Evolutionary conservation across 2,113 vertebrate genomes (phyloP).

Genomic region (Seriola quinqueradiata): DNA sequence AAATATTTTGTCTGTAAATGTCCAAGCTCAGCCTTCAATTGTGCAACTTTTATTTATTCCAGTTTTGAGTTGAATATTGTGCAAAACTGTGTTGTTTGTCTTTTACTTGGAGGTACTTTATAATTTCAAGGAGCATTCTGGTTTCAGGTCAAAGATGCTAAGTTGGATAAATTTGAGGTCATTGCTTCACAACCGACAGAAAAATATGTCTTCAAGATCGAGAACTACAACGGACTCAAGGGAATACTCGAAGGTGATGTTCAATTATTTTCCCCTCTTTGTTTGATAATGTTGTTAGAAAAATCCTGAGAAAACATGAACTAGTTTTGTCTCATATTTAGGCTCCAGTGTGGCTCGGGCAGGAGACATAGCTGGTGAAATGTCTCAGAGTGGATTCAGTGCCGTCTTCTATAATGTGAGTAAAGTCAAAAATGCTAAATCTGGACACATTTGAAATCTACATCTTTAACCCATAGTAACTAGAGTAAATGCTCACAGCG

Average conservation of each 20-base stretch:
- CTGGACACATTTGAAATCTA: not conserved
- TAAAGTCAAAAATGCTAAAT: not conserved
- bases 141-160: constrained; percentile 47
- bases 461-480: not conserved
- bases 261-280: not conserved
- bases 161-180: accelerated
- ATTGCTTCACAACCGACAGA: constrained; percentile 75
- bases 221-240: constrained; percentile 75
- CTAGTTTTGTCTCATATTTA: constrained; percentile 8
- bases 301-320: not conserved
- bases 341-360: constrained; percentile 53
- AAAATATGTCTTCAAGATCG: constrained; percentile 68
- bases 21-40: not conserved
- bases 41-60: too few relatives aligned
- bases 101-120: not conserved
- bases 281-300: constrained; percentile 54
- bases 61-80: too few relatives aligned
- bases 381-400: constrained; percentile 80
- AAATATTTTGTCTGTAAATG: not conserved
- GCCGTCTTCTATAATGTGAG: constrained; percentile 58
- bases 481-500: not conserved
- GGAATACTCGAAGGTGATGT: constrained; percentile 82
- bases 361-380: constrained; percentile 56
- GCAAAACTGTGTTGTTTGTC: not conserved
- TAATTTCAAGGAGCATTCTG: not conserved